These are phyloP conservation scores for Gorsachius magnificus DNA, from an alignment of 2,797 vertebrate genomes.

Conservation along the genomic window DNA sequence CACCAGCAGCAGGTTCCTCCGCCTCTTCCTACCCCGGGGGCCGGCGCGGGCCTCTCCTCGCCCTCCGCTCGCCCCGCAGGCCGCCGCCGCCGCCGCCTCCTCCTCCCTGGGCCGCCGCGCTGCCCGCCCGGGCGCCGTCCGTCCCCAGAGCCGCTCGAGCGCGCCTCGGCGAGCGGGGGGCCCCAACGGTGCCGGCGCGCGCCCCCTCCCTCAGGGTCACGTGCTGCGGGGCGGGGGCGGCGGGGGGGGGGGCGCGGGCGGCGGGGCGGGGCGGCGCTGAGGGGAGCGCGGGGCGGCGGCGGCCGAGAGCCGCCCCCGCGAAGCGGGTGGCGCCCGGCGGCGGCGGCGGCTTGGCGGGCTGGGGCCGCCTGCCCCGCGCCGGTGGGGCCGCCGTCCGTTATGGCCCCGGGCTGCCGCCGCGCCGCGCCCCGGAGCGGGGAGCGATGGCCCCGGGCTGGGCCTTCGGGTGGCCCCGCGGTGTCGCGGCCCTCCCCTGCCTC, in stretches of 20 bases:
- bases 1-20: constrained; percentile 57
- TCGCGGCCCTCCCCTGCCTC: too few relatives aligned
- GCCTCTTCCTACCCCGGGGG: constrained; percentile 45
- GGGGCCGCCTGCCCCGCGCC: too few relatives aligned
- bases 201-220: not conserved
- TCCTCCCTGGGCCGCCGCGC: not conserved
- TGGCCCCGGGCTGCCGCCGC: not conserved
- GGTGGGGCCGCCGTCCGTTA: not conserved
- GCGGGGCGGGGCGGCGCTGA: not conserved
- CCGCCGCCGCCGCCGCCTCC: not conserved
- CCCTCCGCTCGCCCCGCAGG: not conserved
- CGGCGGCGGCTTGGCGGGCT: too few relatives aligned
- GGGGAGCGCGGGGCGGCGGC: too few relatives aligned
- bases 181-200: constrained; percentile 25
- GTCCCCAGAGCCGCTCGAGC: constrained; percentile 14
- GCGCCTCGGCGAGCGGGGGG: not conserved
- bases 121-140: not conserved
- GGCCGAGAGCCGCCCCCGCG: not conserved
- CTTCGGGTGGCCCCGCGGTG: too few relatives aligned
- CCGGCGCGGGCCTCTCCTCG: constrained; percentile 11
- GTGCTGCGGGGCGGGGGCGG: not conserved
- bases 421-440: not conserved
- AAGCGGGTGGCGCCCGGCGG: not conserved
- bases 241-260: not conserved
- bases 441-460: too few relatives aligned